Evolutionary conservation across 2,113 vertebrate species (phyloP).

Genomic region (Neolamprologus fasciatus): DNA sequence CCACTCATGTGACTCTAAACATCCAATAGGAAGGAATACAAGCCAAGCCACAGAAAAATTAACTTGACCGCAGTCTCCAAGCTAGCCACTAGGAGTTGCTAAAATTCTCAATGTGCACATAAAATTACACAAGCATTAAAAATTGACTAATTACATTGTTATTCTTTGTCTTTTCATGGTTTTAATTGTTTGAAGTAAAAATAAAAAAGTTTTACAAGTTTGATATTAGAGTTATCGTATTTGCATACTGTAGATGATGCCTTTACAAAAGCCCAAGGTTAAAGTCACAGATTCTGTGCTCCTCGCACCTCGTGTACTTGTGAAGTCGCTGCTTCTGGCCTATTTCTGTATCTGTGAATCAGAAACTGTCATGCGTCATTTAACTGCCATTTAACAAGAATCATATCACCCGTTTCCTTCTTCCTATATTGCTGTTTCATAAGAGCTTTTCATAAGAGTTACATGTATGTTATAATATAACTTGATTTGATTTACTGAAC

Average conservation of each 20-base stretch:
- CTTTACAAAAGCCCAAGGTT: neutral
- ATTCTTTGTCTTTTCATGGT: neutral
- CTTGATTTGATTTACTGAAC: neutral
- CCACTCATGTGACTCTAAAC: neutral
- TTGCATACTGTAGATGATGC: neutral
- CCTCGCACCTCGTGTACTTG: neutral
- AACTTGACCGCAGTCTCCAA: neutral
- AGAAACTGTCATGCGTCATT: conserved; percentile 4
- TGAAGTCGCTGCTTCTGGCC: neutral
- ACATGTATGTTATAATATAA: neutral
- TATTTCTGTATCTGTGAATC: conserved; percentile 11
- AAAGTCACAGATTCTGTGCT: conserved; percentile 1
- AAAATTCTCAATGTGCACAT: neutral
- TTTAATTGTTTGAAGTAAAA: neutral
- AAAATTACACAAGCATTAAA: neutral
- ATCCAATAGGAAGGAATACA: neutral
- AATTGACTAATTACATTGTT: neutral
- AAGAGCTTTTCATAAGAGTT: neutral
- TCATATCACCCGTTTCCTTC: neutral
- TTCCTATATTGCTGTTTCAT: neutral
- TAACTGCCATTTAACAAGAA: conserved; percentile 1
- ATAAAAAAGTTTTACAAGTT: neutral
- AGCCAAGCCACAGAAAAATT: neutral
- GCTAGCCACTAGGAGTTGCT: neutral
- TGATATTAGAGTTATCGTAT: rapidly evolving